These are phyloP conservation scores for Acrocephalus scirpaceus DNA, from an alignment of 2,797 vertebrate species.

Conservation along the genomic window DNA sequence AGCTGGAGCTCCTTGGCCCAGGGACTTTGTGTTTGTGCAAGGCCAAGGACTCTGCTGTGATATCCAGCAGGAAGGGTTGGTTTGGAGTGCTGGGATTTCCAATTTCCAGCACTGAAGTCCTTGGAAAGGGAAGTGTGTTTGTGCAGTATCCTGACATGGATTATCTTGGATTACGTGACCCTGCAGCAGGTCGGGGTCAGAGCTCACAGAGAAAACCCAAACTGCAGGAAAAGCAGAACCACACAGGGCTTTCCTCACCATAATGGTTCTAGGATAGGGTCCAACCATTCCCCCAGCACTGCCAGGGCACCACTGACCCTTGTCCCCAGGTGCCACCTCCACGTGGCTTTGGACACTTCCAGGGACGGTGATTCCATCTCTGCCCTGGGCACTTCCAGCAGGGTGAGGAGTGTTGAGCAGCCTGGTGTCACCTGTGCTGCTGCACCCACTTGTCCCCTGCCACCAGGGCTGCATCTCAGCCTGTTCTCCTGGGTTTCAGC, in stretches of 20 bases:
- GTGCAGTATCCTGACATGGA: fast-evolving
- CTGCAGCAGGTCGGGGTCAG: background rate
- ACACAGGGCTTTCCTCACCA: background rate
- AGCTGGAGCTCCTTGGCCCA: background rate
- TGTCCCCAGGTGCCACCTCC: background rate
- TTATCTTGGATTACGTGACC: background rate
- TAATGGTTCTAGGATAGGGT: no score
- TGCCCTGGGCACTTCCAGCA: background rate
- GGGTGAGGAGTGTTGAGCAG: background rate
- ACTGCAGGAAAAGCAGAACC: background rate
- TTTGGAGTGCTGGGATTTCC: background rate
- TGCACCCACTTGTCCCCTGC: background rate
- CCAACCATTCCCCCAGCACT: background rate
- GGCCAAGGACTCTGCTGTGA: background rate
- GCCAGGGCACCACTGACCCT: background rate
- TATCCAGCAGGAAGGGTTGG: background rate
- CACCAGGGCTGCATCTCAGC: background rate
- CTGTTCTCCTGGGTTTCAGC: fast-evolving
- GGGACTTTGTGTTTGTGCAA: background rate
- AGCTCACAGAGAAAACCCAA: background rate
- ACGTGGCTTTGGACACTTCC: background rate
- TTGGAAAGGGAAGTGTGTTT: background rate
- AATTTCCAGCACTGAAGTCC: background rate
- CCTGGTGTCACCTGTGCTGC: background rate
- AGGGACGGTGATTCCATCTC: background rate